phyloP scores from a whole-genome alignment of 2,797 vertebrate species.

The Hapalemur alaotrensis region DNA sequence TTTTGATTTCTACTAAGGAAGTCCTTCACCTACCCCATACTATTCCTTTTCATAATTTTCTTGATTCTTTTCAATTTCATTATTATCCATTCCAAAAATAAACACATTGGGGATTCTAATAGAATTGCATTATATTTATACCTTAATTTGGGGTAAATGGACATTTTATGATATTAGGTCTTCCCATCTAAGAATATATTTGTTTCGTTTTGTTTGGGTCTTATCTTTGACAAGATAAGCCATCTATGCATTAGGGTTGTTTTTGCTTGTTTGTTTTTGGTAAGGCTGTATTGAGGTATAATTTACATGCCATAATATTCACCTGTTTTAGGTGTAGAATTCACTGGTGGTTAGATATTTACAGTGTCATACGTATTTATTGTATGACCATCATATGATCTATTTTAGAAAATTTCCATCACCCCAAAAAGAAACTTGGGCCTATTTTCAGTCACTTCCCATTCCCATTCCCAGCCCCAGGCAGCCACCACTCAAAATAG shows the following conservation, averaged over 20 bases:
- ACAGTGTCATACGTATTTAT: no score
- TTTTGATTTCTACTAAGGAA: neutral
- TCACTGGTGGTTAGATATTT: neutral
- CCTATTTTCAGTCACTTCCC: neutral
- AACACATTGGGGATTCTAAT: neutral
- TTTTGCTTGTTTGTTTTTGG: neutral
- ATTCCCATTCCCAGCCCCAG: neutral
- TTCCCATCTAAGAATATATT: neutral
- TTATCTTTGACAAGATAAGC: neutral
- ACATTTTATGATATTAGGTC: neutral
- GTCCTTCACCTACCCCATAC: neutral
- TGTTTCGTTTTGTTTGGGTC: slow-evolving; percentile 9
- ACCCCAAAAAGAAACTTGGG: neutral
- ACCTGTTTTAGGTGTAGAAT: neutral
- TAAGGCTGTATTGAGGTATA: neutral
- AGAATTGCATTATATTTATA: neutral
- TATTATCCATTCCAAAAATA: slow-evolving; percentile 14
- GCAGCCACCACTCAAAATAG: neutral
- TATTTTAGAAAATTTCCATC: slow-evolving; percentile 31
- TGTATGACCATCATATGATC: neutral
- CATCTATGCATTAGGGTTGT: neutral
- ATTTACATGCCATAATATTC: neutral
- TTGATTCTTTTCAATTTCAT: neutral
- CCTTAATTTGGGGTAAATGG: neutral
- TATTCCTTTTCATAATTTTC: neutral